Conservation (phyloP, 2,113 vertebrate genomes). For the Verasper variegatus region DNA sequence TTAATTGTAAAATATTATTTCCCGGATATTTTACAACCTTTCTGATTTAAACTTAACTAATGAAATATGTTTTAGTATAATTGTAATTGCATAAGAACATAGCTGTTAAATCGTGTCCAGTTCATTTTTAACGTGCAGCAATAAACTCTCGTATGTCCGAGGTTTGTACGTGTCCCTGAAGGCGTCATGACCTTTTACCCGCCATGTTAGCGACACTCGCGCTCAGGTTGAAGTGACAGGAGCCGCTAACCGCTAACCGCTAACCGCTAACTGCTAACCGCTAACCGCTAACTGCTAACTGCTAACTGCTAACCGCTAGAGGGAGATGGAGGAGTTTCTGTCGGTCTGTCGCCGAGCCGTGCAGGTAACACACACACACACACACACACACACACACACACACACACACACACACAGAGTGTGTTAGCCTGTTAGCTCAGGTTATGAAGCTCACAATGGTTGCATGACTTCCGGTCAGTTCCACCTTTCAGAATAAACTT, state of each 20-base stretch:
- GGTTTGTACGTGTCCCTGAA: background rate
- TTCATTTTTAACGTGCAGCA: too few relatives aligned
- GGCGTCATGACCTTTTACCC: conserved; percentile 54
- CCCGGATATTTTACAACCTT: too few relatives aligned
- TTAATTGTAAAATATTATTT: too few relatives aligned
- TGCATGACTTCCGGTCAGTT: background rate
- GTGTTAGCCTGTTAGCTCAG: background rate
- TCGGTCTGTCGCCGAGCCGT: conserved; percentile 34
- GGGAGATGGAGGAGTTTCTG: conserved; percentile 69
- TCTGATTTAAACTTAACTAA: too few relatives aligned
- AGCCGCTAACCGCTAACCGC: background rate
- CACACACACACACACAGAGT: background rate
- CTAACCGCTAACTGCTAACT: background rate
- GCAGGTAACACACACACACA: conserved; percentile 49
- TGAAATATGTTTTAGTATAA: too few relatives aligned
- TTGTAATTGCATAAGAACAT: too few relatives aligned
- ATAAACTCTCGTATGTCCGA: background rate
- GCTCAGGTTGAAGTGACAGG: conserved; percentile 2
- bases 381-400: background rate
- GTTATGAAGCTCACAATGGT: background rate
- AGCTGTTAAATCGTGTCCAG: too few relatives aligned
- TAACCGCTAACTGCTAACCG: background rate
- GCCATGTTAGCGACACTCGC: background rate
- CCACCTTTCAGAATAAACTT: background rate
- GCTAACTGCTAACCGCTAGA: background rate